Evolutionary conservation across 1,140 invertebrate genomes (phyloP).

Genomic region (Marisa cornuarietis): DNA sequence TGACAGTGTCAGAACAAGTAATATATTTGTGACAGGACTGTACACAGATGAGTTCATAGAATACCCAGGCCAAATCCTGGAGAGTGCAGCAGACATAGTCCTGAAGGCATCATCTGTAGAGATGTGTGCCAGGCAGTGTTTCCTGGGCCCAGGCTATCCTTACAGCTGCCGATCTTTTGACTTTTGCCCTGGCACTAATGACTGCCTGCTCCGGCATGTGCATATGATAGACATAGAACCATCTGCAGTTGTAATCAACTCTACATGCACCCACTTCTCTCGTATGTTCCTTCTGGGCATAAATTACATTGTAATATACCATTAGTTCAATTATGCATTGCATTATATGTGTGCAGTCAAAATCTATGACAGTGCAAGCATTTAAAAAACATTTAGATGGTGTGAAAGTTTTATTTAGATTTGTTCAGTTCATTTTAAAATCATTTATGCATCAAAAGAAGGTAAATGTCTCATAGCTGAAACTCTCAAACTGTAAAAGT

Average conservation of each 20-base stretch:
- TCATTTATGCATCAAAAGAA: too few species aligned
- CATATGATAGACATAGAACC: conserved; percentile 35
- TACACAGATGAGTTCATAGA: conserved; percentile 37
- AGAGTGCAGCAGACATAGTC: conserved; percentile 20
- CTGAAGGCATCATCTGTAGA: conserved; percentile 17
- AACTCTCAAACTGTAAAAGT: too few species aligned
- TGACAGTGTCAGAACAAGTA: too few species aligned
- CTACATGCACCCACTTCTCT: conserved; percentile 41
- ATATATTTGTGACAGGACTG: conserved; percentile 21
- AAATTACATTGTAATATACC: background rate
- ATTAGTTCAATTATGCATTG: too few species aligned
- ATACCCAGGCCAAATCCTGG: conserved; percentile 28
- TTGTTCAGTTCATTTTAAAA: too few species aligned
- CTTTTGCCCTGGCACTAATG: conserved; percentile 31
- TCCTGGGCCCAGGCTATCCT: background rate
- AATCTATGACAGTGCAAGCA: too few species aligned
- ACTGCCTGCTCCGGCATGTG: conserved; percentile 33
- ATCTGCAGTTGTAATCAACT: conserved; percentile 8
- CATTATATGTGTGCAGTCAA: too few species aligned
- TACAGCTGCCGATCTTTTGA: conserved; percentile 43
- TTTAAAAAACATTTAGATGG: too few species aligned
- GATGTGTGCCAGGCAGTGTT: conserved; percentile 39
- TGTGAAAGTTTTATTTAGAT: too few species aligned
- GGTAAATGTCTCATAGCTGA: too few species aligned
- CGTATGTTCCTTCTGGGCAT: conserved; percentile 26